Percentiles rank a stretch among this genome's conserved stretches.
Evolutionary conservation across 1,140 invertebrate genomes (phyloP).

Genomic region (Rhopalosiphum padi): DNA sequence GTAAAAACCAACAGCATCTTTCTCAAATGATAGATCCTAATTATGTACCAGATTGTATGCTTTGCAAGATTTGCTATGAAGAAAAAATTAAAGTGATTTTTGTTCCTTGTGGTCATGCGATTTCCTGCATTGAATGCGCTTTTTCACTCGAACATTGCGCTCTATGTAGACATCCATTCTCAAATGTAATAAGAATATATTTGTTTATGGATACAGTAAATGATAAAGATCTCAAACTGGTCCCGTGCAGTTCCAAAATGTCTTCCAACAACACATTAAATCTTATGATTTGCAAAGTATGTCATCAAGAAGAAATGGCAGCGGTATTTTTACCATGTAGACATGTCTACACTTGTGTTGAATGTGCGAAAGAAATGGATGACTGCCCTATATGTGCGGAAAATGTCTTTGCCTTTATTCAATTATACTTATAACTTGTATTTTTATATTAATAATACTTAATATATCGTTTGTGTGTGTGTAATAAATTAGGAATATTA

Average conservation of each 20-base stretch:
- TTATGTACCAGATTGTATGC: not conserved
- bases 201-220: not conserved
- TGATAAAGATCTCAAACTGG: not conserved
- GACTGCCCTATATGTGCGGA: not conserved
- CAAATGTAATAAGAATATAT: not conserved
- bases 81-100: not conserved
- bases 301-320: not conserved
- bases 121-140: not conserved
- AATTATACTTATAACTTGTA: not conserved
- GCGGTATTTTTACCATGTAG: not conserved
- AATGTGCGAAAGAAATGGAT: not conserved
- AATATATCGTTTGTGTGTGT: not conserved
- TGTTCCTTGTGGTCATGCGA: not conserved
- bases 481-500: not conserved
- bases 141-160: not conserved
- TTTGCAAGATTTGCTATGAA: not conserved
- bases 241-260: not conserved
- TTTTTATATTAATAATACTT: not conserved
- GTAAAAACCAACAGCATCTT: too few species aligned
- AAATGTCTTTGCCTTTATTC: not conserved
- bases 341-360: not conserved
- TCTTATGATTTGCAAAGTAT: not conserved
- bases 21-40: too few species aligned
- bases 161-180: not conserved
- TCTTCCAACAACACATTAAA: not conserved